Conservation (phyloP, 2,888 invertebrate genomes). For the Polydrusus pterygomalis region DNA sequence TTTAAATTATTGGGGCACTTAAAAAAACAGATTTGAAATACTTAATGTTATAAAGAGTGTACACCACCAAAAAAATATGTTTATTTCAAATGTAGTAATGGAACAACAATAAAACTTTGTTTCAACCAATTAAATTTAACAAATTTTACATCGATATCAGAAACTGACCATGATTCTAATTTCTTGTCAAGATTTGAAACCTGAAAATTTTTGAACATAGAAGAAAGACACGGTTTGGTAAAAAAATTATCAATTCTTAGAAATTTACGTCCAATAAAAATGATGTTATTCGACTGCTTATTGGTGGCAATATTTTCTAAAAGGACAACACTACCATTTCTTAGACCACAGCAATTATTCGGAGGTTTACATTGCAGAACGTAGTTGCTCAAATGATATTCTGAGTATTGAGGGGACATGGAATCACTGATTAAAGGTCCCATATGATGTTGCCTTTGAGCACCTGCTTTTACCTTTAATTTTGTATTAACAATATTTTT, state of each 20-base stretch:
- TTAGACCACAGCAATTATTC: not conserved
- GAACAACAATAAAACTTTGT: not conserved
- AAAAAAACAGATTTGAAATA: too few relatives aligned
- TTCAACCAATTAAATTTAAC: not conserved
- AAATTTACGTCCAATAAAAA: not conserved
- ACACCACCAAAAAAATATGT: too few relatives aligned
- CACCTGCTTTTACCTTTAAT: not conserved
- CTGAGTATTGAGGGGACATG: not conserved
- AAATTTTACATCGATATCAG: not conserved
- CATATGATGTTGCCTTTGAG: not conserved
- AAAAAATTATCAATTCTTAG: not conserved
- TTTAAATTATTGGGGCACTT: too few relatives aligned
- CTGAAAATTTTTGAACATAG: too few relatives aligned
- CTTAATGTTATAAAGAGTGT: too few relatives aligned
- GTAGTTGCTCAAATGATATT: not conserved
- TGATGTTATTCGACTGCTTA: not conserved
- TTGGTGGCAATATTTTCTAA: not conserved
- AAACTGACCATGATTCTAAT: too few relatives aligned
- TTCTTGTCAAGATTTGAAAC: too few relatives aligned
- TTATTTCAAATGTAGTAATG: not conserved
- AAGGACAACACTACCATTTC: not conserved
- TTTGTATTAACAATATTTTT: not conserved
- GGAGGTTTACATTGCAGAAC: not conserved
- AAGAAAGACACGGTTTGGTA: not conserved
- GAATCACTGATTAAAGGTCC: not conserved